Evolutionary conservation across 2,888 invertebrate genomes (phyloP), one percentile per base, ranked within the genome.

Genomic region (Cacoxenus indagator): DNA sequence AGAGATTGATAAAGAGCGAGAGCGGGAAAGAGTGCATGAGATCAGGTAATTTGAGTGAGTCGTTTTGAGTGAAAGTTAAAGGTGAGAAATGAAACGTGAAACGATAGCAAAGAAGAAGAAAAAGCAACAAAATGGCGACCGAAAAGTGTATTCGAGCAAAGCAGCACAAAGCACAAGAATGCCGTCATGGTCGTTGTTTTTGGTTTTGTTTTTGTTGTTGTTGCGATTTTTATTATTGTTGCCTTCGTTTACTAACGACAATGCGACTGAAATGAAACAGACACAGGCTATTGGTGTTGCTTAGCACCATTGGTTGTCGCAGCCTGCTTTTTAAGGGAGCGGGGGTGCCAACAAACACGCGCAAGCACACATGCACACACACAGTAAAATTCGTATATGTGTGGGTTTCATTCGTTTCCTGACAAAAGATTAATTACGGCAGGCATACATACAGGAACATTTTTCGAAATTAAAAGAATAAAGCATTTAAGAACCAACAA

Each of bases 181-280:
- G n/a, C n/a, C n/a, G n/a, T n/a, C n/a, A n/a, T n/a, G n/a, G n/a
- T n/a, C n/a, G n/a, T n/a, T n/a, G n/a, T n/a, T n/a, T n/a, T n/a
- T n/a, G n/a, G n/a, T n/a, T 37, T 2, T 57, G 6, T 57, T 29
- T 27, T 14, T n/a, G 4, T 29, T 4, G 26, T 14, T 70, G 51
- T 59, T 26, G 31, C n/a, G 31, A 31, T 51, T 65, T 65, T 67
- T 51, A n/a, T n/a, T n/a, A n/a, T 48, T 57, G 27, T 43, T 43
- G 2, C n/a, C n/a, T 43, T 51, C 22, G 51, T 22, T 51, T 51
- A 19, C 17, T 78, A 79, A 83, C 78, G 85, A 85, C 84, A 85
- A 76, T 77, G 75, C 75, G 77, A 81, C 70, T 78, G 85, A 85
- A 69, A 83, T 64, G 75, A 86, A 86, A 78, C 85, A 85, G 85